A percentile compares a stretch with the other conserved stretches of the same genome.
Conservation (phyloP, 2,888 invertebrate species). For the Pedicia rivosa region DNA sequence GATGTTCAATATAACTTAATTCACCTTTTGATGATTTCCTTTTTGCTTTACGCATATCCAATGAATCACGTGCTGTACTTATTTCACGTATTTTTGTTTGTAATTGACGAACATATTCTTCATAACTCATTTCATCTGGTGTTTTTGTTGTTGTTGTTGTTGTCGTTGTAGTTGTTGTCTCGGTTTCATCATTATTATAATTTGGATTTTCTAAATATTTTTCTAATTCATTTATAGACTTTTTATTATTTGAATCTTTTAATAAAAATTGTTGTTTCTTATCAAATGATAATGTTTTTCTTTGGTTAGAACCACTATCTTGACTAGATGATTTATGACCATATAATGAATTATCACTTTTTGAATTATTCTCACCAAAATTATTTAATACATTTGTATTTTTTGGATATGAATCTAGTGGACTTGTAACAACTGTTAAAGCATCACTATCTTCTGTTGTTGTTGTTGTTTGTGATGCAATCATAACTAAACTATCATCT, state of each 20-base stretch:
- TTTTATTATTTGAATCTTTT: too few relatives aligned
- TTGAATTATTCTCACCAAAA: slow-evolving; percentile 1
- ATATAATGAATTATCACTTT: slow-evolving; percentile 1
- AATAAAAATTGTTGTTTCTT: too few relatives aligned
- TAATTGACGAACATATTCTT: slow-evolving; percentile 47
- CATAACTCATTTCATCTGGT: slow-evolving; percentile 31
- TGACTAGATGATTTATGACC: neutral
- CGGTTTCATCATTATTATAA: slow-evolving; percentile 5
- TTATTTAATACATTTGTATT: too few relatives aligned
- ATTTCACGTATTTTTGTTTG: slow-evolving; percentile 54
- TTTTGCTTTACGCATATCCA: slow-evolving; percentile 38
- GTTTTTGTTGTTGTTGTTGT: slow-evolving; percentile 13
- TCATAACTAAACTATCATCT: slow-evolving; percentile 40
- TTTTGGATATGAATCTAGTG: slow-evolving; percentile 27
- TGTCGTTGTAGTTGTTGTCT: slow-evolving; percentile 15
- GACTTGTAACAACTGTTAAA: slow-evolving; percentile 37
- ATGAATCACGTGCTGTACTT: slow-evolving; percentile 49
- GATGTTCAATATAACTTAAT: slow-evolving; percentile 4
- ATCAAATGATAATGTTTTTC: too few relatives aligned
- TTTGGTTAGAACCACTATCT: too few relatives aligned
- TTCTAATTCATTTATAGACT: too few relatives aligned
- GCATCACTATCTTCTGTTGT: slow-evolving; percentile 45
- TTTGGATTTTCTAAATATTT: neutral
- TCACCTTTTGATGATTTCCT: slow-evolving; percentile 35
- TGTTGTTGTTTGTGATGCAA: slow-evolving; percentile 34